Conservation (phyloP, 1,140 invertebrate genomes). For the Drosophila tristis region DNA sequence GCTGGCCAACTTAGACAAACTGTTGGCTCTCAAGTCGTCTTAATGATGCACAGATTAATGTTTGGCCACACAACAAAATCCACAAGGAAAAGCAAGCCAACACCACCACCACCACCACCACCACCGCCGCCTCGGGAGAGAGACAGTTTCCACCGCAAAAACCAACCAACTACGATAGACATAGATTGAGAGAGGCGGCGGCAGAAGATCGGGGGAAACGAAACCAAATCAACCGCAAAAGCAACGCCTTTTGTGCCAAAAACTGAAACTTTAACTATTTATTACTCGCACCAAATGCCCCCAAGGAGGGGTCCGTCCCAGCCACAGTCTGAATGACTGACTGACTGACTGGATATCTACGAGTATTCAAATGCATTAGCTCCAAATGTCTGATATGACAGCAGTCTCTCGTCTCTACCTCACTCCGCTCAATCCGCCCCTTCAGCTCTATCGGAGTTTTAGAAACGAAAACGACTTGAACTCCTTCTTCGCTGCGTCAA, state of each 20-base stretch:
- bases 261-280: constrained; percentile 75
- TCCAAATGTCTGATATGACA: constrained; percentile 76
- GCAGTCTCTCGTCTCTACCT: constrained; percentile 6
- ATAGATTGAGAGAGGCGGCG: not conserved
- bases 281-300: constrained; percentile 57
- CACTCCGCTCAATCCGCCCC: too few species aligned
- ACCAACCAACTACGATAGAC: constrained; percentile 3
- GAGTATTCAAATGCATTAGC: constrained; percentile 78
- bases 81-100: constrained; percentile 21
- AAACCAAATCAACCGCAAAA: constrained; percentile 57
- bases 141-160: constrained; percentile 43
- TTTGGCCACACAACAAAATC: constrained; percentile 34
- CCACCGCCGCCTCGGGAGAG: constrained; percentile 32
- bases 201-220: constrained; percentile 11
- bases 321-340: constrained; percentile 10
- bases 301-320: constrained; percentile 24
- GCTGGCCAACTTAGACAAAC: constrained; percentile 34
- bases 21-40: constrained; percentile 32
- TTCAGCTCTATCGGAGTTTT: not conserved
- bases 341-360: constrained; percentile 22
- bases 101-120: constrained; percentile 1
- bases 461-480: constrained; percentile 1
- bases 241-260: constrained; percentile 72
- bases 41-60: constrained; percentile 79
- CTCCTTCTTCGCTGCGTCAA: not conserved